A percentile compares a stretch with the other conserved stretches of the same genome.
phyloP scores from a whole-genome alignment of 2,888 invertebrate genomes.

The Drosophila subsilvestris region DNA sequence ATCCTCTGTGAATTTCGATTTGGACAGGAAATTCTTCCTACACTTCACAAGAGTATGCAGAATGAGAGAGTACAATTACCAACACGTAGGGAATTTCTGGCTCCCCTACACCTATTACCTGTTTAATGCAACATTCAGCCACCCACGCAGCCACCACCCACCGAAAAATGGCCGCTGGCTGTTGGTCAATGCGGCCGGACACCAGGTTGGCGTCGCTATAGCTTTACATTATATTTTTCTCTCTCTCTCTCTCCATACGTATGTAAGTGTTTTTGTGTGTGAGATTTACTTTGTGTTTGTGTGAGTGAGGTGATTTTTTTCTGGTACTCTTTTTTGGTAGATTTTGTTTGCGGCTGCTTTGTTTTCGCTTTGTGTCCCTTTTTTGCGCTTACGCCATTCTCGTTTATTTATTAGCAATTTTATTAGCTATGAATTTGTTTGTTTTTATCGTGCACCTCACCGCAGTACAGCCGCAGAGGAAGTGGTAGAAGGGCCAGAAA shows the following conservation, averaged over 20 bases:
- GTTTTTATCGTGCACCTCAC: constrained; percentile 73
- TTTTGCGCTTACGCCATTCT: constrained; percentile 80
- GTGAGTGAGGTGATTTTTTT: constrained; percentile 24
- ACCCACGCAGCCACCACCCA: constrained; percentile 17
- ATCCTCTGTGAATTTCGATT: too few relatives aligned
- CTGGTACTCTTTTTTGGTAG: constrained; percentile 22
- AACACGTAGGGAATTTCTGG: constrained; percentile 66
- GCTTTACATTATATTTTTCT: constrained; percentile 58
- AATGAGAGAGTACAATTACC: constrained; percentile 6
- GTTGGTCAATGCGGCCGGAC: constrained; percentile 79
- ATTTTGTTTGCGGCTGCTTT: constrained; percentile 70
- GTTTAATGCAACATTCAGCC: constrained; percentile 67
- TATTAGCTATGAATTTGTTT: constrained; percentile 80
- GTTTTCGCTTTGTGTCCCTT: constrained; percentile 75
- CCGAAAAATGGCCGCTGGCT: constrained; percentile 72
- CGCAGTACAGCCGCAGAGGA: constrained; percentile 36
- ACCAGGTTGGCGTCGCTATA: constrained; percentile 74
- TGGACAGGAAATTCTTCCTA: too few relatives aligned
- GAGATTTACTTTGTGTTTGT: neutral
- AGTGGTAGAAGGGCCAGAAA: neutral
- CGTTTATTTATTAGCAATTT: constrained; percentile 80
- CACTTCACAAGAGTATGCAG: too few relatives aligned
- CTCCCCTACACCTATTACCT: constrained; percentile 53
- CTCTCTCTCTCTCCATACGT: constrained; percentile 10
- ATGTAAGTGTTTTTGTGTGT: too few relatives aligned